These are phyloP conservation scores for Aptenodytes forsteri DNA, from an alignment of 2,113 vertebrate genomes.

Conservation along the genomic window DNA sequence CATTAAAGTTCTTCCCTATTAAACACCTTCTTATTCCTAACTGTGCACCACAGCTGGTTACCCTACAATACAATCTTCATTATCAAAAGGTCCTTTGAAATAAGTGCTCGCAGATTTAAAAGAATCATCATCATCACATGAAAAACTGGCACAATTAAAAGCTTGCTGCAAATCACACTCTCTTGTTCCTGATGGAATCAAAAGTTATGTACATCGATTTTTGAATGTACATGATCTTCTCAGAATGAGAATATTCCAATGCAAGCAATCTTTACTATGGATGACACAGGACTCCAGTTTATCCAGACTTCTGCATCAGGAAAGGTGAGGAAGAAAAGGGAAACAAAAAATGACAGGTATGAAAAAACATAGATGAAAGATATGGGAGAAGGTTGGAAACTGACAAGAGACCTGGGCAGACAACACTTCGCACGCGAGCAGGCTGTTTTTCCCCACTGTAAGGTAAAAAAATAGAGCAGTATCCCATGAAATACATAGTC, in stretches of 20 bases:
- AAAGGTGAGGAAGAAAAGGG: background rate
- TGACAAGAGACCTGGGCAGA: background rate
- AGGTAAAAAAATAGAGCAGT: background rate
- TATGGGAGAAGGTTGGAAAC: background rate
- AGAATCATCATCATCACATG: background rate
- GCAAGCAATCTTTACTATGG: background rate
- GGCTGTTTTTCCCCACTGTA: background rate
- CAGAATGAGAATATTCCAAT: background rate
- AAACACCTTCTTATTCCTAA: background rate
- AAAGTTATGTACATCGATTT: background rate
- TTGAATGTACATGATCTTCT: background rate
- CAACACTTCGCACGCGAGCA: background rate
- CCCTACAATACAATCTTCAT: background rate
- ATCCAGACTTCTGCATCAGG: background rate
- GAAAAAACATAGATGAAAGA: background rate
- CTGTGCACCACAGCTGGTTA: background rate
- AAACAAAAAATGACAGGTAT: background rate
- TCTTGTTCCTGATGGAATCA: background rate
- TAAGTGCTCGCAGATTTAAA: background rate
- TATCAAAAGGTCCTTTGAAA: slow-evolving; percentile 20
- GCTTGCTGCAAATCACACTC: background rate
- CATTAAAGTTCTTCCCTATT: slow-evolving; percentile 4
- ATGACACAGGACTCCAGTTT: background rate
- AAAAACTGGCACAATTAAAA: background rate
- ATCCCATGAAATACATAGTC: background rate